Base-by-base conservation (phyloP, 1,140 invertebrate genomes). In the Ceratoteleas bidentatus region DNA sequence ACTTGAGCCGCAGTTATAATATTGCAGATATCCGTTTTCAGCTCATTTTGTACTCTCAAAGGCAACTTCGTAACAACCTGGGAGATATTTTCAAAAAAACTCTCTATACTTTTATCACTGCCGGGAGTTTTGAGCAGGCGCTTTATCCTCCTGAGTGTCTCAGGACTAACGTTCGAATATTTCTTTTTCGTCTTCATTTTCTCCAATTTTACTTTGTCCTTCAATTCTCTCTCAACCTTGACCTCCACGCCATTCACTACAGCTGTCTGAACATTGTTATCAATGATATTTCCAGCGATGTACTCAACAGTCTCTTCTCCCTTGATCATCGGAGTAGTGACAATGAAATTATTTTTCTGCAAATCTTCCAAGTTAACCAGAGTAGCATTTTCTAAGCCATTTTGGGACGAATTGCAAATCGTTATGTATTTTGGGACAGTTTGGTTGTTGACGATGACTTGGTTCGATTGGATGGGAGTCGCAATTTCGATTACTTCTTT, bases 341-440 rank as follows among this genome's bases (percentile, higher is more conserved):
- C 47, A 24, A 83, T 66, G 24, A 65, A 70, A 54, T 68, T 70
- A 32, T 68, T 68, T 52, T 79, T 69, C 0, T 83, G 10, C 0
- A 78, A 24, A 8, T 79, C 56, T 7, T 75, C 36, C 0, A 76
- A 16, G 14, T 69, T 79, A 3, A 78, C 36, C 13, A 80, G 40
- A 0, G 66, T 43, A 9, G 68, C 54, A 52, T 72, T 77, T 58
- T 70, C 45, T 2, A 69, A 40, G 38, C 14, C 13, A 47, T 54
- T 80, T 38, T 62, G n/a, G 2, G 68, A 15, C 45, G 70, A 50
- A n/a, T 69, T 60, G 38, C 70, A 73, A 10, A 81, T 85, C 8
- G 70, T 66, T 50, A 81, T 65, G 43, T 76, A 80, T 15, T 84
- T 85, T 24, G 54, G 75, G 7, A 78, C 13, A 8, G 54, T 33